These are phyloP conservation scores for Macropis europaea DNA, from an alignment of 2,888 invertebrate species.

Conservation along the genomic window DNA sequence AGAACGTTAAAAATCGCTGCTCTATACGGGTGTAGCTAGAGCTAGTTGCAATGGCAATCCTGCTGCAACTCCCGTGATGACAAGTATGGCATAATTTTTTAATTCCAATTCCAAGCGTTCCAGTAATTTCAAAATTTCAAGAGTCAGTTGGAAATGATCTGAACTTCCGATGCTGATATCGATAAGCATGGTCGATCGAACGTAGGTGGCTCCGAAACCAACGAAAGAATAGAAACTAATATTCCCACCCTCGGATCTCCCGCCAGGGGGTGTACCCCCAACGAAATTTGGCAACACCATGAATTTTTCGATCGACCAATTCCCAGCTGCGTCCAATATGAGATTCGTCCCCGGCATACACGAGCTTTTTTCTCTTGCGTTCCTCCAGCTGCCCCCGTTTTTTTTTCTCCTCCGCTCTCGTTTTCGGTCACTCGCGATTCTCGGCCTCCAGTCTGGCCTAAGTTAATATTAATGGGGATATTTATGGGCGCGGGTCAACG, in stretches of 20 bases:
- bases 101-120: no score
- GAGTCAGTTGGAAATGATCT: no score
- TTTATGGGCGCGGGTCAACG: slow-evolving; percentile 77
- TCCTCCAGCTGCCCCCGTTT: slow-evolving; percentile 19
- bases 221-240: slow-evolving; percentile 26
- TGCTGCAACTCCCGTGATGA: no score
- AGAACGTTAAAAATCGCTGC: no score
- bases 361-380: slow-evolving; percentile 71
- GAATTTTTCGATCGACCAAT: slow-evolving; percentile 76
- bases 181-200: no score
- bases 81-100: no score
- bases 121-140: no score
- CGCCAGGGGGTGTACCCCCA: slow-evolving; percentile 1
- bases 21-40: no score
- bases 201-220: neutral
- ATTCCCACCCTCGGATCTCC: slow-evolving; percentile 14
- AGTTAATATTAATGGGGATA: slow-evolving; percentile 80
- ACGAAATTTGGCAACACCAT: slow-evolving; percentile 61
- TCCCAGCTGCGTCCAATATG: slow-evolving; percentile 78
- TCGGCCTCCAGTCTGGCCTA: slow-evolving; percentile 72
- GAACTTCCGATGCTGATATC: no score
- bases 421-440: slow-evolving; percentile 68
- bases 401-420: slow-evolving; percentile 56
- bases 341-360: slow-evolving; percentile 78
- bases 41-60: no score